A percentile compares a stretch with the other conserved stretches of the same genome.
These are phyloP conservation scores for Euclidia mi DNA, from an alignment of 2,888 invertebrate species.

Conservation along the genomic window DNA sequence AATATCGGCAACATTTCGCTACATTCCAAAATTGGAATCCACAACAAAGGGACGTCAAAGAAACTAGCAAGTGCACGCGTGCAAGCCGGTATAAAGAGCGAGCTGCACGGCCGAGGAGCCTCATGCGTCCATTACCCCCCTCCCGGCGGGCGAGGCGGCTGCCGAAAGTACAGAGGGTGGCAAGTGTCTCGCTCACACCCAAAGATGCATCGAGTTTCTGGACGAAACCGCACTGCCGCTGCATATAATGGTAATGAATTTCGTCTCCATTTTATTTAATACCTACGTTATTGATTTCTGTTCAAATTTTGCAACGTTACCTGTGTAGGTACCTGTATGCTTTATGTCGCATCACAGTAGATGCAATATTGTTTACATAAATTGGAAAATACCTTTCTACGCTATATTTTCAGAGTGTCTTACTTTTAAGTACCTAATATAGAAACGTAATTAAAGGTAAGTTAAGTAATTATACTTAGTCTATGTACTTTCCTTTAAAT, in stretches of 20 bases:
- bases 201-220: slow-evolving; percentile 87
- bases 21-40: slow-evolving; percentile 85
- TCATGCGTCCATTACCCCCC: slow-evolving; percentile 88
- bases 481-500: too few relatives aligned
- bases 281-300: slow-evolving; percentile 41
- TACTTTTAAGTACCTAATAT: too few relatives aligned
- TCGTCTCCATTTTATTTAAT: slow-evolving; percentile 71
- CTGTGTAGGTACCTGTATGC: background rate
- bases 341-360: too few relatives aligned
- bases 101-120: slow-evolving; percentile 82
- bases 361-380: too few relatives aligned
- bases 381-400: too few relatives aligned
- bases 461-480: too few relatives aligned
- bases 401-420: too few relatives aligned
- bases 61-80: slow-evolving; percentile 88
- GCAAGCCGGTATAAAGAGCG: slow-evolving; percentile 85
- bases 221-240: slow-evolving; percentile 85
- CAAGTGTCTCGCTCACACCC: slow-evolving; percentile 82
- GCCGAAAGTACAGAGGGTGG: slow-evolving; percentile 78
- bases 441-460: too few relatives aligned
- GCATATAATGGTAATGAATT: slow-evolving; percentile 85
- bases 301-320: background rate
- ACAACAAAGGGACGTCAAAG: slow-evolving; percentile 87
- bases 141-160: slow-evolving; percentile 65
- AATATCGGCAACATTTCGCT: slow-evolving; percentile 62